These are phyloP conservation scores for Eumerus sabulonum DNA, from an alignment of 2,888 invertebrate species.

Conservation along the genomic window DNA sequence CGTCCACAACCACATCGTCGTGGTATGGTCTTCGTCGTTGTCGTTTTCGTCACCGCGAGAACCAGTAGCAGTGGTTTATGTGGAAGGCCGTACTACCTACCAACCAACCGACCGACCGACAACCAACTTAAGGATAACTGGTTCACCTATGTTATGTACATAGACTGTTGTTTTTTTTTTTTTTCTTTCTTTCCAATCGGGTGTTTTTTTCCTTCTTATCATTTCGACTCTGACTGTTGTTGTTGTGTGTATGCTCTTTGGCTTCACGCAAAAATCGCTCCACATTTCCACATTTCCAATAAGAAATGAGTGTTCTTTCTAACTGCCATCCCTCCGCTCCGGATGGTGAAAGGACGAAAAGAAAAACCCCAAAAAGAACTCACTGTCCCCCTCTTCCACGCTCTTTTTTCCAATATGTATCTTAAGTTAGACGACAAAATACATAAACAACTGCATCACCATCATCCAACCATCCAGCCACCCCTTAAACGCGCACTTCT, in stretches of 20 bases:
- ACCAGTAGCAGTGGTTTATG: constrained; percentile 79
- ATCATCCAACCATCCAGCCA: constrained; percentile 28
- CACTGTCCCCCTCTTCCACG: constrained; percentile 20
- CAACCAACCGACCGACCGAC: constrained; percentile 69
- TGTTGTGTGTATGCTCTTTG: constrained; percentile 58
- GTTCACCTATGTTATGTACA: constrained; percentile 65
- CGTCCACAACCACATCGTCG: constrained; percentile 69
- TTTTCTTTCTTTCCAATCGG: constrained; percentile 12
- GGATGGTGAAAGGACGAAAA: constrained; percentile 6
- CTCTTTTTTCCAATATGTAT: constrained; percentile 59
- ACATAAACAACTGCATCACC: constrained; percentile 52
- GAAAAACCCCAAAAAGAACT: constrained; percentile 33
- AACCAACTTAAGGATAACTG: constrained; percentile 69
- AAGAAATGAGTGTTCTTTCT: constrained; percentile 59
- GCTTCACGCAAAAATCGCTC: constrained; percentile 66
- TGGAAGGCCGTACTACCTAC: constrained; percentile 70
- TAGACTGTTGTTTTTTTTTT: constrained; percentile 39
- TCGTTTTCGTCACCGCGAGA: constrained; percentile 76
- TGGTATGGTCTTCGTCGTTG: constrained; percentile 65
- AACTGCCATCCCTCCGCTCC: constrained; percentile 28
- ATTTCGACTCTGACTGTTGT: constrained; percentile 38
- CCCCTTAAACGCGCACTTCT: constrained; percentile 39
- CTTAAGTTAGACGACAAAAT: constrained; percentile 52
- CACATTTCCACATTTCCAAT: constrained; percentile 65
- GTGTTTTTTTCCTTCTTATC: constrained; percentile 12